Percentiles rank a stretch among this genome's conserved stretches.
Evolutionary conservation across 2,797 vertebrate species (phyloP).

Genomic region (Alauda arvensis): DNA sequence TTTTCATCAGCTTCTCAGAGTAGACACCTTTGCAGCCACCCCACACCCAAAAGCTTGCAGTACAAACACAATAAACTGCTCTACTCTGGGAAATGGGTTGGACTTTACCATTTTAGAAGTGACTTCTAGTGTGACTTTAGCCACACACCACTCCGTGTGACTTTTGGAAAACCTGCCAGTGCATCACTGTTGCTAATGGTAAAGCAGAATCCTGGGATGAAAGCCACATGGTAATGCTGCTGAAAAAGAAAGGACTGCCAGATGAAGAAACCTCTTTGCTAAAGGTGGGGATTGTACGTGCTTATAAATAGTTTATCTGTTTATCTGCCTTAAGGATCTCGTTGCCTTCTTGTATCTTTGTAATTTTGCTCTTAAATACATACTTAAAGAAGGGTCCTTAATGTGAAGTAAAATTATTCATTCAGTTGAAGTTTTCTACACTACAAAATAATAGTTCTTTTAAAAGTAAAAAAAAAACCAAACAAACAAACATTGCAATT

Average conservation of each 20-base stretch:
- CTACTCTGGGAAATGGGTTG: background rate
- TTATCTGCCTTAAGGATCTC: background rate
- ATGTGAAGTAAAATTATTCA: background rate
- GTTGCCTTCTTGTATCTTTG: background rate
- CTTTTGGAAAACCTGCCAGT: background rate
- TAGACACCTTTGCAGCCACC: background rate
- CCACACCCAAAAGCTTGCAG: background rate
- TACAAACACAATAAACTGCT: background rate
- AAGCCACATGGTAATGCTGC: background rate
- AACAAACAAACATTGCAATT: too few relatives aligned
- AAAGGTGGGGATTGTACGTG: rapidly evolving
- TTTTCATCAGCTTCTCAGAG: background rate
- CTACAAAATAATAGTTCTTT: background rate
- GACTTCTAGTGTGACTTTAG: background rate
- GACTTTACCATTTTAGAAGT: background rate
- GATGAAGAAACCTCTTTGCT: background rate
- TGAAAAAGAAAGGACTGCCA: background rate
- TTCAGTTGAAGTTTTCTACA: background rate
- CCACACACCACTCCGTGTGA: too few relatives aligned
- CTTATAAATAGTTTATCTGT: background rate
- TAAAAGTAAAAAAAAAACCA: background rate
- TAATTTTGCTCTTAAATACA: background rate
- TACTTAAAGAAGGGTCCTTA: background rate
- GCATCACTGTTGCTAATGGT: background rate
- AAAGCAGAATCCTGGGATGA: background rate